Conservation (phyloP, 2,113 vertebrate species). For the Chloropsis cyanopogon region DNA sequence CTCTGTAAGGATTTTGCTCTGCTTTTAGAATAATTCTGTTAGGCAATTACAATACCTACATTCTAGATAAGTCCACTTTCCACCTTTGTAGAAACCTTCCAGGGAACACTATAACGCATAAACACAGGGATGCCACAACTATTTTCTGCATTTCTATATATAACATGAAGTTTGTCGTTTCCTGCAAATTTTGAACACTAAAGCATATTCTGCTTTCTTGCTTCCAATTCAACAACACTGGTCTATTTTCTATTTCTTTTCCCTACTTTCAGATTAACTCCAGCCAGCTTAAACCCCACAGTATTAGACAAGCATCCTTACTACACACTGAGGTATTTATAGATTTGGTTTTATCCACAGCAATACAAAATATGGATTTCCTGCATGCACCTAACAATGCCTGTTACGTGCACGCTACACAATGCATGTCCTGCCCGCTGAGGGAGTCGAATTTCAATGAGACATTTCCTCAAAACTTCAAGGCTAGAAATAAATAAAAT, state of each 20-base stretch:
- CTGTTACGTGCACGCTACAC: background rate
- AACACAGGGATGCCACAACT: background rate
- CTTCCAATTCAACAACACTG: background rate
- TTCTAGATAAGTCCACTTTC: background rate
- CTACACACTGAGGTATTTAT: background rate
- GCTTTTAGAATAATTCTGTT: background rate
- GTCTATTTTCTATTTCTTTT: background rate
- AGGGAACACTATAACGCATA: background rate
- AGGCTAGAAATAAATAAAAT: background rate
- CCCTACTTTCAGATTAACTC: background rate
- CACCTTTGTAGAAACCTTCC: background rate
- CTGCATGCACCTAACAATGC: background rate
- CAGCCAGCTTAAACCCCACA: background rate
- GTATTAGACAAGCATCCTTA: background rate
- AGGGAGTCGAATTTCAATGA: background rate
- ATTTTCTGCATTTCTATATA: background rate
- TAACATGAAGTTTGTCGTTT: background rate
- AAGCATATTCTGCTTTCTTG: background rate
- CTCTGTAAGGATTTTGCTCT: background rate
- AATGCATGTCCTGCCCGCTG: background rate
- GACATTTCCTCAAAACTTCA: background rate
- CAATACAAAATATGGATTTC: background rate
- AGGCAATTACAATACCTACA: background rate
- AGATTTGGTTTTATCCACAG: background rate
- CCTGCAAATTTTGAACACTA: background rate